Conservation (phyloP, 2,113 vertebrate species). For the Poicephalus meyeri region DNA sequence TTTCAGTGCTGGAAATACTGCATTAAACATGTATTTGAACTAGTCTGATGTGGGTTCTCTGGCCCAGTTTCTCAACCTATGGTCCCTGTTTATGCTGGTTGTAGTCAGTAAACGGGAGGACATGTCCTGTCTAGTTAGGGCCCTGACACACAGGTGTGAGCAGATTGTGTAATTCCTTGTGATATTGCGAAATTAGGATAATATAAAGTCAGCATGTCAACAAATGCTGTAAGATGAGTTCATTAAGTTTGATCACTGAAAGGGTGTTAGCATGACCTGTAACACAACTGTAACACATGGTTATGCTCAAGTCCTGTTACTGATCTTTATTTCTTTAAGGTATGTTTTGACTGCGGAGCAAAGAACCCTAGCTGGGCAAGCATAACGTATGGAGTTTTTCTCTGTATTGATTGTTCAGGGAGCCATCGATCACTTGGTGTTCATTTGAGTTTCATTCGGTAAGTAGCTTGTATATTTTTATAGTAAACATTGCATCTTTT, state of each 20-base stretch:
- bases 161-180: not conserved
- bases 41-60: not conserved
- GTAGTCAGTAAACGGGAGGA: not conserved
- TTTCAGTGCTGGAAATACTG: not conserved
- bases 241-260: not conserved
- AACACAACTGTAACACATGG: not conserved
- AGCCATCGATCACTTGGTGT: conserved; percentile 93
- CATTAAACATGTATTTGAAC: not conserved
- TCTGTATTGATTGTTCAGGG: conserved; percentile 96
- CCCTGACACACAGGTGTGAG: not conserved
- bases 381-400: conserved; percentile 94
- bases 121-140: not conserved
- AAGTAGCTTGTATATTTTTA: not conserved
- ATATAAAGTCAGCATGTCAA: not conserved
- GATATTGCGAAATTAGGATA: not conserved
- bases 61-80: not conserved
- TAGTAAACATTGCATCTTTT: not conserved
- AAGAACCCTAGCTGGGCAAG: conserved; percentile 99
- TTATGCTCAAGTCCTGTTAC: not conserved
- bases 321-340: conserved; percentile 67
- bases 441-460: conserved; percentile 95
- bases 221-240: not conserved
- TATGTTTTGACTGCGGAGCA: conserved; percentile 91
- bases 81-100: not conserved
- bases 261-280: not conserved